Base-by-base conservation (phyloP, 2,888 invertebrate genomes). In the Cynaeus angustus region DNA sequence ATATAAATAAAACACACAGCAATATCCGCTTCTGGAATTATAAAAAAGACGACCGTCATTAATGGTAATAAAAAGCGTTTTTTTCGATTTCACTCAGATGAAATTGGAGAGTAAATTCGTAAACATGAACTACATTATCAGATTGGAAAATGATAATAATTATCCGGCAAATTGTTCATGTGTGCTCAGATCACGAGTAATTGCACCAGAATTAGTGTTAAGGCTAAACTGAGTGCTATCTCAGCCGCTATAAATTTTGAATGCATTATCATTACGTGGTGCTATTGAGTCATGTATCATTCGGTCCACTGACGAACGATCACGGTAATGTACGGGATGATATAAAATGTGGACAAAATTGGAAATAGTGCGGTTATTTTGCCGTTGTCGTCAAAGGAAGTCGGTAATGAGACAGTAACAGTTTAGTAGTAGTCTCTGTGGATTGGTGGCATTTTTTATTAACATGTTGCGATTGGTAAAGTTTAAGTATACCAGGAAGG, bases 111-210 rank as follows among this genome's bases (percentile, higher is more conserved):
- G 21, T 41, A 56, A 41, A 37, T 37, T 5, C n/a, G 55, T 37
- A 37, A 37, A 37, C 10, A 41, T 41, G 16, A 16, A 8, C 3
- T 7, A 3, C 37, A 53, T 28, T 50, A 50, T 37, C 41, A n/a
- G 16, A 37, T 14, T 26, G 10, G 41, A 41, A 41, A 56, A 21
- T 41, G 56, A 12, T 41, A 41, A 41, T 56, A 37, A 14, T 33
- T 33, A 16, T 41, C 7, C 7, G 12, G 13, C 12, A 53, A 14
- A 53, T 37, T 37, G 53, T 33, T 53, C n/a, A 37, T 14, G 8
- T 53, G 53, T 33, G 53, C 33, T 13, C 37, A n/a, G 12, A 53
- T 33, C 53, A 13, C 33, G 53, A 33, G 26, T 53, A 53, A 53
- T 53, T 37, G 53, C 37, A 13, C 30, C 8, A 12, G 3, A 53